Evolutionary conservation across 2,888 invertebrate genomes (phyloP).

Genomic region (Ormia ochracea): DNA sequence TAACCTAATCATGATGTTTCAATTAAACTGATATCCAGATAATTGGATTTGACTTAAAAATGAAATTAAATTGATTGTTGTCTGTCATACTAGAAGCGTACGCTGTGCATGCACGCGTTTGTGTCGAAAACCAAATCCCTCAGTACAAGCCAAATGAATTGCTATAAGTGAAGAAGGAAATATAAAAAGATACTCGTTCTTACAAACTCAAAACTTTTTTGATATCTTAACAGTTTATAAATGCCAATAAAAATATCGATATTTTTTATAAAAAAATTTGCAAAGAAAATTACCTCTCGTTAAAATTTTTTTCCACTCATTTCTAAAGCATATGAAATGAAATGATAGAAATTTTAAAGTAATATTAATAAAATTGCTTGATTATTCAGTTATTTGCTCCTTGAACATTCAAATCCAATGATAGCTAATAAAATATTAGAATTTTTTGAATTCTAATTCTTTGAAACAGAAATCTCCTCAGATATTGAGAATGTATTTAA

Average conservation of each 20-base stretch:
- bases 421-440: too few relatives aligned
- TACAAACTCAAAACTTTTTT: neutral
- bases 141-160: constrained; percentile 23
- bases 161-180: constrained; percentile 28
- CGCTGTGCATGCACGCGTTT: neutral
- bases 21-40: too few relatives aligned
- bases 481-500: too few relatives aligned
- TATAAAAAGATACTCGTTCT: constrained; percentile 1
- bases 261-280: neutral
- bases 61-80: too few relatives aligned
- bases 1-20: too few relatives aligned
- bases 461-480: too few relatives aligned
- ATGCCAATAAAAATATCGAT: constrained; percentile 17
- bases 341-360: neutral
- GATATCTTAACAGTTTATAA: constrained; percentile 25
- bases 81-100: neutral
- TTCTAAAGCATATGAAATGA: neutral
- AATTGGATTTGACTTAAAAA: too few relatives aligned
- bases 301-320: neutral
- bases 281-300: neutral
- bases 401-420: neutral
- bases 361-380: neutral
- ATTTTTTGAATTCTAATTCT: too few relatives aligned
- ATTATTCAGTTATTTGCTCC: neutral
- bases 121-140: neutral